A percentile compares a stretch with the other conserved stretches of the same genome.
These are phyloP conservation scores for Harpalus rubripes DNA, from an alignment of 2,888 invertebrate genomes.

Conservation along the genomic window DNA sequence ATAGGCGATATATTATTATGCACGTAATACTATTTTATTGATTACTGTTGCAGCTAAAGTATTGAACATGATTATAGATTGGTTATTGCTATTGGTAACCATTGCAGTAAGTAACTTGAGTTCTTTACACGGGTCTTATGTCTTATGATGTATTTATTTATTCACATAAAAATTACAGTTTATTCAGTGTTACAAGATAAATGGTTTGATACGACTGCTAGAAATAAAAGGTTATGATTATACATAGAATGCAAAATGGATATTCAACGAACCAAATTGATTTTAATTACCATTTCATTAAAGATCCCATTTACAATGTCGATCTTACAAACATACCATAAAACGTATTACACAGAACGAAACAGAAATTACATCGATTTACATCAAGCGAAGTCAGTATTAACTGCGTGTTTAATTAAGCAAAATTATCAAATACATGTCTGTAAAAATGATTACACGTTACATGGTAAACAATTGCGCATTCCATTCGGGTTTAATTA, in stretches of 20 bases:
- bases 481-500: constrained; percentile 45
- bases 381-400: constrained; percentile 10
- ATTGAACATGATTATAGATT: too few species aligned
- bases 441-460: constrained; percentile 34
- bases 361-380: constrained; percentile 16
- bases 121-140: background rate
- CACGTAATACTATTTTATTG: too few species aligned
- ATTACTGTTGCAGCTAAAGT: too few species aligned
- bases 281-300: constrained; percentile 15
- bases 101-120: background rate
- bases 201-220: background rate
- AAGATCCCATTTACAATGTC: constrained; percentile 5
- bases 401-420: constrained; percentile 18
- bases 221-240: constrained; percentile 4
- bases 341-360: constrained; percentile 1
- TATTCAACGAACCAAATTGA: constrained; percentile 3
- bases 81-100: too few species aligned
- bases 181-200: background rate
- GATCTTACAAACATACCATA: constrained; percentile 10
- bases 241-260: background rate
- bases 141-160: background rate
- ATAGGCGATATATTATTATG: too few species aligned
- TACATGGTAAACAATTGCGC: constrained; percentile 43
- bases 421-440: constrained; percentile 46
- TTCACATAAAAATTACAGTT: background rate